Percentiles rank a stretch among this genome's conserved stretches.
phyloP scores from a whole-genome alignment of 2,113 vertebrate species.

The Thalassarche chlororhynchos region DNA sequence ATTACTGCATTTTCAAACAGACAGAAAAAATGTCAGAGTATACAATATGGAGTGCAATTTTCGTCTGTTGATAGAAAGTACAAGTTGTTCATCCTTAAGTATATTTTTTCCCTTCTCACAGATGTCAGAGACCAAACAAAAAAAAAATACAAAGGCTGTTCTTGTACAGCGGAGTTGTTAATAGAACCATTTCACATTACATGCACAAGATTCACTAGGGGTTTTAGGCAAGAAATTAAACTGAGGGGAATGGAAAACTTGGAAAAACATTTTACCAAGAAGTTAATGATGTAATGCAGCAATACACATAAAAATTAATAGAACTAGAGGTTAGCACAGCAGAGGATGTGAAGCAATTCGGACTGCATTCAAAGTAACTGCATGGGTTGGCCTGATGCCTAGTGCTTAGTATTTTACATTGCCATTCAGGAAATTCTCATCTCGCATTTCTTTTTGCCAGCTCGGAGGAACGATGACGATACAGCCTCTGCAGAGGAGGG shows the following conservation, averaged over 20 bases:
- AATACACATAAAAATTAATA: conserved; percentile 18
- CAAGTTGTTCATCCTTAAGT: not conserved
- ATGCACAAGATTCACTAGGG: not conserved
- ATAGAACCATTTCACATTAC: not conserved
- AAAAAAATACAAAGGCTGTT: not conserved
- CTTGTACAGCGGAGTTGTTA: not conserved
- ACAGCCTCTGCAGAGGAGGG: not conserved
- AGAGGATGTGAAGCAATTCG: conserved; percentile 8
- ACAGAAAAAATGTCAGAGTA: not conserved
- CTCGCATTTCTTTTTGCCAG: not conserved
- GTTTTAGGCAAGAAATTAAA: conserved; percentile 22
- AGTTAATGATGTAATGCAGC: conserved; percentile 33
- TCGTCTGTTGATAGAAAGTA: not conserved
- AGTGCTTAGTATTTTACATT: not conserved
- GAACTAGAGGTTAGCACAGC: conserved; percentile 14
- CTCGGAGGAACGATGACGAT: not conserved
- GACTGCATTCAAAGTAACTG: not conserved
- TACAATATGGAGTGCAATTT: not conserved
- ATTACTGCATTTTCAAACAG: not conserved
- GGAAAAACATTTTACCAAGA: conserved; percentile 18
- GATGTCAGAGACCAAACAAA: not conserved
- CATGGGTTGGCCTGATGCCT: conserved; percentile 5
- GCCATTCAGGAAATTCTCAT: conserved; percentile 1
- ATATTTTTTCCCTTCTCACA: not conserved
- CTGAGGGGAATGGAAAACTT: not conserved